Evolutionary conservation across 2,888 invertebrate species (phyloP).

Genomic region (Cantharis nigra): DNA sequence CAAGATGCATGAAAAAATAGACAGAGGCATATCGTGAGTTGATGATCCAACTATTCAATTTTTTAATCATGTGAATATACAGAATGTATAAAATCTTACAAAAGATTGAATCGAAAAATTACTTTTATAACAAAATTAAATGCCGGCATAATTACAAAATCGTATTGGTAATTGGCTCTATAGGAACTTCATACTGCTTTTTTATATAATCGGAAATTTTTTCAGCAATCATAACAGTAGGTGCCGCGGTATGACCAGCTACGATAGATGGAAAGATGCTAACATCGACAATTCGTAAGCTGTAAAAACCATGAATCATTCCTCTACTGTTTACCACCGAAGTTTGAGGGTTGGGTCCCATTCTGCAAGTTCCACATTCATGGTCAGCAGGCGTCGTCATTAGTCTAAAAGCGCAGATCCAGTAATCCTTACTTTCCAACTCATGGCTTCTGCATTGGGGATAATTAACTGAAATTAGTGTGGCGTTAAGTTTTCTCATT

Average conservation of each 20-base stretch:
- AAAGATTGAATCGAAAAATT: too few species aligned
- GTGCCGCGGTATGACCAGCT: neutral
- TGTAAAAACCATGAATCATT: neutral
- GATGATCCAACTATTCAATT: too few species aligned
- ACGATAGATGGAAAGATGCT: neutral
- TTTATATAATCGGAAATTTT: neutral
- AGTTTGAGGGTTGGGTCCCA: neutral
- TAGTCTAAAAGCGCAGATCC: neutral
- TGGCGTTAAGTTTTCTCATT: neutral
- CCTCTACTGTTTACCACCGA: neutral
- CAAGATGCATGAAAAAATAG: too few species aligned
- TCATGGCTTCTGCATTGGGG: neutral
- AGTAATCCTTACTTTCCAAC: neutral
- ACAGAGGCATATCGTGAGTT: too few species aligned
- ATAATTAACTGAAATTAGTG: neutral
- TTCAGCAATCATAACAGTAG: neutral
- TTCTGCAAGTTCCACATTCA: neutral
- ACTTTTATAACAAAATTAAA: too few species aligned
- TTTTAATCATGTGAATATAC: too few species aligned
- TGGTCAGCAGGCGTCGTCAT: neutral
- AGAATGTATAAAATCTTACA: too few species aligned
- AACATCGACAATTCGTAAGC: neutral
- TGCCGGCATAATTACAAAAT: too few species aligned
- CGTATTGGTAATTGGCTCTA: neutral
- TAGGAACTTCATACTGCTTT: neutral